Conservation (phyloP, 2,888 invertebrate genomes). For the Myopa tessellatipennis region DNA sequence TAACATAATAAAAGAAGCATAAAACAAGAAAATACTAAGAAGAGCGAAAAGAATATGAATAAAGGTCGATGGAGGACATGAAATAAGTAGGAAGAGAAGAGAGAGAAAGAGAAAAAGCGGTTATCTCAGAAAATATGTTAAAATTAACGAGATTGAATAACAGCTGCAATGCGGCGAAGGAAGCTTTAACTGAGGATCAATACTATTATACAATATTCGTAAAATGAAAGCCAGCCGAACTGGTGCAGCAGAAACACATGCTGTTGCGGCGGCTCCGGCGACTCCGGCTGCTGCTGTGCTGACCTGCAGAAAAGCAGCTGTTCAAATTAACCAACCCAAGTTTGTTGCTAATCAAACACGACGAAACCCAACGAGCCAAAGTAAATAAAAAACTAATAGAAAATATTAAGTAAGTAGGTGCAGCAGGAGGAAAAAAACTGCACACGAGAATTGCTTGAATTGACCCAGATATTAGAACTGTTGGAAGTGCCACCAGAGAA, state of each 20-base stretch:
- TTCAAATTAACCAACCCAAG: slow-evolving; percentile 15
- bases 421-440: not conserved
- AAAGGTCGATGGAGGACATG: not conserved
- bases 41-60: not conserved
- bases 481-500: not conserved
- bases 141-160: not conserved
- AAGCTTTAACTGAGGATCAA: slow-evolving; percentile 3
- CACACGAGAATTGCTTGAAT: slow-evolving; percentile 6
- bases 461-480: slow-evolving; percentile 19
- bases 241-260: not conserved
- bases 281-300: not conserved
- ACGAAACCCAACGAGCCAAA: not conserved
- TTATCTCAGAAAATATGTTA: not conserved
- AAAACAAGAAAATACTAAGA: not conserved
- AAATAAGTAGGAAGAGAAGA: not conserved
- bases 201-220: not conserved
- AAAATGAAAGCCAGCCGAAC: not conserved
- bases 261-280: not conserved
- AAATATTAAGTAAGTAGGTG: not conserved
- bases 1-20: slow-evolving; percentile 1
- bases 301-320: slow-evolving; percentile 17
- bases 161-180: slow-evolving; percentile 9
- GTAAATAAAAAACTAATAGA: not conserved
- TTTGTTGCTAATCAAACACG: slow-evolving; percentile 18
- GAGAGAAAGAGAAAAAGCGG: not conserved